Conservation (phyloP, 2,113 vertebrate genomes). For the Anguilla rostrata region DNA sequence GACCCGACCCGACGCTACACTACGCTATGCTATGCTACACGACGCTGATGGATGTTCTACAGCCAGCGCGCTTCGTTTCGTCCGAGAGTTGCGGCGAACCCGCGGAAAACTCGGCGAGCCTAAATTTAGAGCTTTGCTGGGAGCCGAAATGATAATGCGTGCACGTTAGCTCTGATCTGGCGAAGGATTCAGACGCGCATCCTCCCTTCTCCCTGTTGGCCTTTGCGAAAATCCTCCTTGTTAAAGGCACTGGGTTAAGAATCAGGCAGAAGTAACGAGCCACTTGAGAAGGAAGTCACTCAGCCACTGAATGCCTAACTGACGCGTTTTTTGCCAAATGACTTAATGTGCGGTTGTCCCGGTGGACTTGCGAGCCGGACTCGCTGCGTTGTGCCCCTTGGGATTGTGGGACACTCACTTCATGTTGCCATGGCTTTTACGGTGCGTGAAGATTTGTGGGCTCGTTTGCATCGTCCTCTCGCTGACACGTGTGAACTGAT, state of each 20-base stretch:
- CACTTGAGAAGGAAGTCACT: background rate
- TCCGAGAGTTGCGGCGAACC: background rate
- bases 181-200: background rate
- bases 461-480: background rate
- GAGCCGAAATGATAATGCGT: background rate
- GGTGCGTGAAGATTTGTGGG: too few species aligned
- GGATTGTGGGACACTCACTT: background rate
- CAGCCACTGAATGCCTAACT: background rate
- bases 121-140: background rate
- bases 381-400: background rate
- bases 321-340: constrained; percentile 6
- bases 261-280: background rate
- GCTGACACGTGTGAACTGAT: background rate
- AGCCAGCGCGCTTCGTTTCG: too few species aligned
- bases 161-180: background rate
- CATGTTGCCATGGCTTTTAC: background rate
- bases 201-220: background rate
- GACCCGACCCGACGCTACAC: too few species aligned
- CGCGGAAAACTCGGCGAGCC: background rate
- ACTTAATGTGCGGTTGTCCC: background rate
- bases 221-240: background rate
- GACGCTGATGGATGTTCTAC: too few species aligned
- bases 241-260: background rate
- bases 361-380: background rate
- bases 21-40: background rate